Base-by-base conservation (phyloP, 37 sponge, comb jelly and placozoan genomes). In the Hormiphora californensis region DNA sequence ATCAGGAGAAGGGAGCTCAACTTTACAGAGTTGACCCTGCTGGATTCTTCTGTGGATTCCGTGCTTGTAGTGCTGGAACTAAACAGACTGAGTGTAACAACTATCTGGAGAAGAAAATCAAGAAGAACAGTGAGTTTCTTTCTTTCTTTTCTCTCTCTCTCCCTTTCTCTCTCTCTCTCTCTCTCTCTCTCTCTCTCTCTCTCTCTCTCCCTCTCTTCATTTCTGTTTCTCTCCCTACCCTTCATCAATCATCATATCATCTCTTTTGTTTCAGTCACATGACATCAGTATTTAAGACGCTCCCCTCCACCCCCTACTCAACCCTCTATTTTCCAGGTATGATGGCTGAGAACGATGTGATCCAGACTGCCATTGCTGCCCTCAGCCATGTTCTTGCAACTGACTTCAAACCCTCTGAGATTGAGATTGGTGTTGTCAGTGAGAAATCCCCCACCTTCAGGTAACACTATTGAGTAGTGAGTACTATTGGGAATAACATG, bases 21-120 rank as follows among this genome's bases (percentile, higher is more conserved):
- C 88, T 98, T 27, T 98, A 92, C 87, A 95, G 95, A 63, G 89
- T 93, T 2, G 99, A 98, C 86, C 99, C 99, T 21, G 94, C 99
- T 33, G 99, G 99, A n/a, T 95, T 93, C 90, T 93, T 63, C 89
- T 98, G 99, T 87, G 99, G 99, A 40, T 98, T 93, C 90, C 91
- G 93, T 87, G 99, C 94, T 46, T 92, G 90, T 55, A 93, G 94
- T 86, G 95, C 91, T 23, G 99, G 99, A 0, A 90, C 89, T 9
- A 98, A 98, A 89, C 96, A 95, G 54, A 95, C 94, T 21, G 99
- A 98, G 63, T 94, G 94, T 8, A 95, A 95, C 86, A 93, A 92
- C 90, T 98, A 92, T 67, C 53, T 98, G 78, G 99, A 98, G 88
- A 98, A 98, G 92, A 98, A 95, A 89, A 87, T 98, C 22, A 88